Evolutionary conservation across 1,140 invertebrate species (phyloP).

Genomic region (Forficula auricularia): DNA sequence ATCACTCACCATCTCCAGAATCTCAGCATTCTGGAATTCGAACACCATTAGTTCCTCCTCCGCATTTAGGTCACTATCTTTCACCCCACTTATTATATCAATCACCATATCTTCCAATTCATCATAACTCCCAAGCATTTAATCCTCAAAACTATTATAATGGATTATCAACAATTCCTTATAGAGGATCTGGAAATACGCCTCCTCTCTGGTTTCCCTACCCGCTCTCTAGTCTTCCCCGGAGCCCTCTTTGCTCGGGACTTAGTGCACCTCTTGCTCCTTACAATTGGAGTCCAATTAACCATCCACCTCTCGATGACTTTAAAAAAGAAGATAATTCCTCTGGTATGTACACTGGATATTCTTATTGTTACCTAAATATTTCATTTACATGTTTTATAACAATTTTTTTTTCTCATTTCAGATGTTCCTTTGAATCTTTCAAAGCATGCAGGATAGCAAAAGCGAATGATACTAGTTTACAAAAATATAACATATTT

Average conservation of each 20-base stretch:
- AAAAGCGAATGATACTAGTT: slow-evolving; percentile 3
- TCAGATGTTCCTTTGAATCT: slow-evolving; percentile 18
- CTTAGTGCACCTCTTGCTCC: slow-evolving; percentile 4
- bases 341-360: slow-evolving; percentile 7
- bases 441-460: slow-evolving; percentile 17
- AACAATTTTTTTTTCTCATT: slow-evolving; percentile 5
- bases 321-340: slow-evolving; percentile 10
- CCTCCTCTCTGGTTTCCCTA: slow-evolving; percentile 11
- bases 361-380: too few relatives aligned
- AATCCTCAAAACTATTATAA: background rate
- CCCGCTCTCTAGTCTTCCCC: slow-evolving; percentile 15
- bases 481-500: slow-evolving; percentile 1
- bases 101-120: slow-evolving; percentile 3
- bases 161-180: background rate
- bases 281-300: slow-evolving; percentile 6
- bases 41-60: slow-evolving; percentile 9
- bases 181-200: too few relatives aligned
- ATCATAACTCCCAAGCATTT: slow-evolving; percentile 1
- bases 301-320: slow-evolving; percentile 9
- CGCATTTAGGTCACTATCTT: slow-evolving; percentile 5
- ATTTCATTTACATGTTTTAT: slow-evolving; percentile 4
- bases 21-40: slow-evolving; percentile 4
- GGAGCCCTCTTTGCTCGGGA: slow-evolving; percentile 9
- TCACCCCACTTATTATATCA: slow-evolving; percentile 7
- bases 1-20: slow-evolving; percentile 7